These are phyloP conservation scores for Andricus curvator DNA, from an alignment of 2,888 invertebrate genomes.

Conservation along the genomic window DNA sequence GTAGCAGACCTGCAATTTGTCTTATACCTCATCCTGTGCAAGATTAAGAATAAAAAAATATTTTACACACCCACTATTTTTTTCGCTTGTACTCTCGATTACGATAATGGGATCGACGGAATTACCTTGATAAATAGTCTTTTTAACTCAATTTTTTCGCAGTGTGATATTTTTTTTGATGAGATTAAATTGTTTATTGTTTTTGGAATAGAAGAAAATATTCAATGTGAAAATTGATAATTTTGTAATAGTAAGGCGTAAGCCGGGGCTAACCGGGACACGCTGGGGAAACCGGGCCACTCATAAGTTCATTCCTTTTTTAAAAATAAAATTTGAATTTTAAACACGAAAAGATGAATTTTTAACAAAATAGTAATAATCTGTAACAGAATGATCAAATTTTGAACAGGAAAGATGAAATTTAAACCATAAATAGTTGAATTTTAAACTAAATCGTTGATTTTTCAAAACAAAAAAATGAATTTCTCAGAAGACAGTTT, in stretches of 20 bases:
- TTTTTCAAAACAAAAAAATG: too few species aligned
- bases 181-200: background rate
- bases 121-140: background rate
- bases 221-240: background rate
- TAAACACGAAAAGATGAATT: too few species aligned
- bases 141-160: background rate
- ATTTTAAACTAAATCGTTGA: too few species aligned
- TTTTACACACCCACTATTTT: conserved; percentile 28
- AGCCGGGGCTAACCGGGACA: too few species aligned
- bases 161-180: background rate
- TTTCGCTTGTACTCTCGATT: conserved; percentile 4
- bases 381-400: too few species aligned
- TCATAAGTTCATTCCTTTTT: too few species aligned
- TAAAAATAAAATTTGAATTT: too few species aligned
- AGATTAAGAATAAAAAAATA: conserved; percentile 21
- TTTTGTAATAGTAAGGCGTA: background rate
- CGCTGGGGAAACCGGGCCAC: too few species aligned
- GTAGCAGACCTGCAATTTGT: conserved; percentile 54
- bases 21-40: conserved; percentile 35
- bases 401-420: too few species aligned
- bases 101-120: background rate
- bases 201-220: background rate
- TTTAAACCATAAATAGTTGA: too few species aligned
- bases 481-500: too few species aligned
- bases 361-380: too few species aligned